Percentiles rank a stretch among this genome's conserved stretches.
phyloP scores from a whole-genome alignment of 2,797 vertebrate genomes.

The Melanotaenia boesemani region DNA sequence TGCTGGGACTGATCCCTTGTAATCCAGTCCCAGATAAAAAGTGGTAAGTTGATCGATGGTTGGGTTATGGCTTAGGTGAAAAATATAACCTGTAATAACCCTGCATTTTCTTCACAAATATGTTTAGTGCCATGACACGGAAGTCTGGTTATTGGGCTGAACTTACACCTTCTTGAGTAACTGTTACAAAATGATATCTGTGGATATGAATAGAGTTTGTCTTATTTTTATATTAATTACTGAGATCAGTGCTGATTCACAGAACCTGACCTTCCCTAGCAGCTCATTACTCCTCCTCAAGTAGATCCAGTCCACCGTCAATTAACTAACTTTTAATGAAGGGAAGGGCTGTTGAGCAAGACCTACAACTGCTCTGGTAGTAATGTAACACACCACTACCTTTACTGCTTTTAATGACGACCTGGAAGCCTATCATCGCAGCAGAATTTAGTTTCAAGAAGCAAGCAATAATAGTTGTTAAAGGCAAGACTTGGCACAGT shows the following conservation, averaged over 20 bases:
- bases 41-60: too few species aligned
- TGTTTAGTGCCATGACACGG: background rate
- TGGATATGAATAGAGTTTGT: constrained; percentile 1
- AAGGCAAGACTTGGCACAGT: constrained; percentile 20
- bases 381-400: constrained; percentile 75
- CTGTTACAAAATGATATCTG: constrained; percentile 10
- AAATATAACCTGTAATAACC: background rate
- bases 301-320: constrained; percentile 77
- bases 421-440: constrained; percentile 51
- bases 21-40: too few species aligned
- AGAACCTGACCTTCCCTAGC: constrained; percentile 76
- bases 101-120: background rate
- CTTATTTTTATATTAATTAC: constrained; percentile 67
- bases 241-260: constrained; percentile 69
- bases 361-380: constrained; percentile 77
- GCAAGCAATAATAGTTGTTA: constrained; percentile 42
- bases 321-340: constrained; percentile 84
- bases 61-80: background rate
- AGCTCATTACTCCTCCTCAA: constrained; percentile 79
- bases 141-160: background rate
- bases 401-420: constrained; percentile 75
- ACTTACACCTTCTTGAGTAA: background rate
- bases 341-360: constrained; percentile 80
- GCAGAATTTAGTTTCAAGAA: constrained; percentile 53
- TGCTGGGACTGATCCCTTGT: too few species aligned